Percentiles rank a stretch among this genome's conserved stretches.
Conservation (phyloP, 1,140 invertebrate genomes). For the Archivesica marissinica region DNA sequence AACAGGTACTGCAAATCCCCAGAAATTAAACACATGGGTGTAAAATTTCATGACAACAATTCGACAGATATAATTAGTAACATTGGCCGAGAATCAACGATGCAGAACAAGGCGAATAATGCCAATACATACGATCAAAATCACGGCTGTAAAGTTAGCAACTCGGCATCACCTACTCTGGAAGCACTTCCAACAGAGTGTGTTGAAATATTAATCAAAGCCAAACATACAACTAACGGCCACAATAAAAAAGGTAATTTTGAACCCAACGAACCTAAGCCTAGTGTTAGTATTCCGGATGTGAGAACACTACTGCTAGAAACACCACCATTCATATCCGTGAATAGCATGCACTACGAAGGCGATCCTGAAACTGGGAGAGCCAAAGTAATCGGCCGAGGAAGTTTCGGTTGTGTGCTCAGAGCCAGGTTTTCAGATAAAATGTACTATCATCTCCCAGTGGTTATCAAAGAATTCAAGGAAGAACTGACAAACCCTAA, state of each 20-base stretch:
- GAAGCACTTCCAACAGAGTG: no score
- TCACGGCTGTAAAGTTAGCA: not conserved
- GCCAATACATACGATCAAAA: not conserved
- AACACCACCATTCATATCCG: slow-evolving; percentile 32
- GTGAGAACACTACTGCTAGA: not conserved
- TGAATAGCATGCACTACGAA: slow-evolving; percentile 30
- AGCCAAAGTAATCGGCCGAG: slow-evolving; percentile 37
- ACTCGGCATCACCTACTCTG: not conserved
- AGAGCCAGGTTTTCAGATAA: slow-evolving; percentile 42
- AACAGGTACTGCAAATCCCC: not conserved
- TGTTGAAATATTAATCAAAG: not conserved
- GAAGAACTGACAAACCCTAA: slow-evolving; percentile 44
- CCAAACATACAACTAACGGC: not conserved
- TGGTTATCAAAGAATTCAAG: slow-evolving; percentile 57
- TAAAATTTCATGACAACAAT: no score
- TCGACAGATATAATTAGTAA: no score
- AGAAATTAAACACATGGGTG: no score
- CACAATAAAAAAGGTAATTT: not conserved
- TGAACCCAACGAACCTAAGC: not conserved
- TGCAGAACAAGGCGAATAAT: not conserved
- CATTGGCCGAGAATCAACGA: no score
- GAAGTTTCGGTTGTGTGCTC: slow-evolving; percentile 58
- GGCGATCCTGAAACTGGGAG: slow-evolving; percentile 20
- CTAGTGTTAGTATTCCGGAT: not conserved
- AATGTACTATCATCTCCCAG: slow-evolving; percentile 16